Evolutionary conservation across 2,113 vertebrate species (phyloP).

Genomic region (Gymnobelideus leadbeateri): DNA sequence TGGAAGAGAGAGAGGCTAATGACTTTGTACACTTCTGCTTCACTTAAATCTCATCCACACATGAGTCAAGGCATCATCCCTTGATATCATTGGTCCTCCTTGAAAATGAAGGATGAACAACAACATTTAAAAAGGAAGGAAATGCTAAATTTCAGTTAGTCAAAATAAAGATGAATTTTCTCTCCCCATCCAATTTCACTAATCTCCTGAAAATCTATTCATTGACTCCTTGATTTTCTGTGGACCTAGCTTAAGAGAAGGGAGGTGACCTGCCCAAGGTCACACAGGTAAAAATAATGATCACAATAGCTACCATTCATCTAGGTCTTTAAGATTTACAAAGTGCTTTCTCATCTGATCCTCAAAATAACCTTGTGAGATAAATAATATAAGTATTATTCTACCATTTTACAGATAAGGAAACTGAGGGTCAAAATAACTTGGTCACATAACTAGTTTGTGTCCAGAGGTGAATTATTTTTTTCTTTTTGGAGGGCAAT

Average conservation of each 20-base stretch:
- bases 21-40: too few species aligned
- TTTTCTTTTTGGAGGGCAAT: too few species aligned
- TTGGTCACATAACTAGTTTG: background rate
- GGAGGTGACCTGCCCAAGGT: background rate
- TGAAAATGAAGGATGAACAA: too few species aligned
- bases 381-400: background rate
- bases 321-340: background rate
- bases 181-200: background rate
- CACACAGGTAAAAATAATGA: background rate
- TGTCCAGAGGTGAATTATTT: background rate
- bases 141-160: background rate
- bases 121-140: background rate
- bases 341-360: background rate
- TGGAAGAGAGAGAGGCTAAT: too few species aligned
- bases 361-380: background rate
- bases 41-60: too few species aligned
- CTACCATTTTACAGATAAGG: background rate
- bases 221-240: background rate
- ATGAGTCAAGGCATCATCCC: too few species aligned
- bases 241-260: background rate
- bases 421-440: background rate
- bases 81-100: too few species aligned
- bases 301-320: background rate
- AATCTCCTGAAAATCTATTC: background rate
- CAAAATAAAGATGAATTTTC: background rate